Evolutionary conservation across 2,797 vertebrate species (phyloP), one percentile per base, ranked within the genome.

Genomic region (Telmatherina bonti): DNA sequence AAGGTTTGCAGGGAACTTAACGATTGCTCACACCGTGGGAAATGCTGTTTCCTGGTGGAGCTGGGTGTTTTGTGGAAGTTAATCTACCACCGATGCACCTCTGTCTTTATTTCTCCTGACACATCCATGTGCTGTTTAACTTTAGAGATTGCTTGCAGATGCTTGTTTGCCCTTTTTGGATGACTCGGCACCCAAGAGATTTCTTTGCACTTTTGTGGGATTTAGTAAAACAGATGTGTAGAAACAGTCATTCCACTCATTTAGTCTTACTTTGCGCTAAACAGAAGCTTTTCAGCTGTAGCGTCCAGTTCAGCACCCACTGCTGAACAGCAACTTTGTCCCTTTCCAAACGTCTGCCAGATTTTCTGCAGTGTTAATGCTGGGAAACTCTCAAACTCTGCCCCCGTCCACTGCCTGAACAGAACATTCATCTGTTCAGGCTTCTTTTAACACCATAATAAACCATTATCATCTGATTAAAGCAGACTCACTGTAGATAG

Each of bases 241-340:
- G 76, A 77, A 79, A 57, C 49, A 54, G 74, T 72, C 33, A 63
- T 74, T 74, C 70, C 69, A 26, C 70, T 72, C 62, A 51, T 80
- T 69, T 71, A 70, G 7, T 36, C 67, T 74, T 67, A 82, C 80
- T 74, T 65, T 1, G 22, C 81, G 74, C 81, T 61, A 70, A 80
- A 86, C 49, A 61, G 60, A 58, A 81, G 47, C 64, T 61, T 33
- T 64, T 64, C 4, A 31, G 58, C 71, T 61, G 33, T 53, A 71
- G 69, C 72, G 78, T 84, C 79, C 82, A 75, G 83, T 90, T 92
- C 90, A 92, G 89, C 88, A 90, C 92, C 79, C 77, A 45, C 72
- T 83, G 15, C 76, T 89, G 90, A 92, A 93, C 91, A 92, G 90
- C 85, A 88, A 72, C 85, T 74, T 82, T 88, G 88, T 84, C 70